These are phyloP conservation scores for Lumbricus terrestris DNA, from an alignment of 2,888 invertebrate genomes.

Conservation along the genomic window DNA sequence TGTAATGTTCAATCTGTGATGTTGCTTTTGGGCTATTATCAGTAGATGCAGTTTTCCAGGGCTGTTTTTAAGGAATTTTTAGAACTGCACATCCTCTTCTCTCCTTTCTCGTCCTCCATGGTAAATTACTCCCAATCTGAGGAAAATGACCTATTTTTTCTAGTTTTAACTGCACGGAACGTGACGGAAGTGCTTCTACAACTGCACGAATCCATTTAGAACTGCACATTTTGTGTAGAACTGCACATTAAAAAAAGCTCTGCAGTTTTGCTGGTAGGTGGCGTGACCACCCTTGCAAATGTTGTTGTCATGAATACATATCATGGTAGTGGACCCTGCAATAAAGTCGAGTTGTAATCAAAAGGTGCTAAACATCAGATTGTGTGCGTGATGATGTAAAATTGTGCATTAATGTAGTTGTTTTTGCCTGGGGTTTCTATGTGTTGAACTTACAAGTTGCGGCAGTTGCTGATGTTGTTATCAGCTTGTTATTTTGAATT, in stretches of 20 bases:
- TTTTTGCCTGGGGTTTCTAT: background rate
- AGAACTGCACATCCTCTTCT: too few species aligned
- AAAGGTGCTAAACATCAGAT: background rate
- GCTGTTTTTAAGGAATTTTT: too few species aligned
- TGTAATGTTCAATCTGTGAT: too few species aligned
- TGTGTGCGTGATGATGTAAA: background rate
- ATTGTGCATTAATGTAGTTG: background rate
- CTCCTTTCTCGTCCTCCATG: too few species aligned
- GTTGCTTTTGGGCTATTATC: background rate
- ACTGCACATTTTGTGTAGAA: too few species aligned
- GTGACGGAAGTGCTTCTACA: too few species aligned
- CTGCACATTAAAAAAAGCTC: too few species aligned
- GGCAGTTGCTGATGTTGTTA: background rate
- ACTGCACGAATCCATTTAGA: too few species aligned
- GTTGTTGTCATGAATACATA: background rate
- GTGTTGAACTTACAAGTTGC: background rate
- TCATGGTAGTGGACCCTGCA: background rate
- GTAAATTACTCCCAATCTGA: too few species aligned
- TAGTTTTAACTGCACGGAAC: too few species aligned
- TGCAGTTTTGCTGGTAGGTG: background rate
- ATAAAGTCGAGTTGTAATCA: background rate
- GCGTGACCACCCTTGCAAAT: background rate
- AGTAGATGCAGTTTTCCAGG: background rate
- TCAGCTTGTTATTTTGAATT: background rate
- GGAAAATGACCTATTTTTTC: too few species aligned